Evolutionary conservation across 2,113 vertebrate genomes (phyloP).

Genomic region (Ranitomeya imitator): DNA sequence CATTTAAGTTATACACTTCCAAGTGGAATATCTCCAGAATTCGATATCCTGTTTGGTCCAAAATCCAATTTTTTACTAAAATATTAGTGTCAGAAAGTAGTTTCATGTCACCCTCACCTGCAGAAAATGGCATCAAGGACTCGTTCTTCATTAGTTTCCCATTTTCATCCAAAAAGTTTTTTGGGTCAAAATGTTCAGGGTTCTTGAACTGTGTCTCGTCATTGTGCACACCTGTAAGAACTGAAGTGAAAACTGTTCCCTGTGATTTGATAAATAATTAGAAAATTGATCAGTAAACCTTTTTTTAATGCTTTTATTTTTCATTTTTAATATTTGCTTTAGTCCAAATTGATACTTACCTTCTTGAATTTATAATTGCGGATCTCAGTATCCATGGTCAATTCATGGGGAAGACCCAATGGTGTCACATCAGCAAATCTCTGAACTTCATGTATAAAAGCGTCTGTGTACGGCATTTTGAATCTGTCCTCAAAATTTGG

Average conservation of each 20-base stretch:
- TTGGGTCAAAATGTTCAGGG: constrained; percentile 30
- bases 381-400: background rate
- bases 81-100: no score
- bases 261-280: background rate
- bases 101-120: constrained; percentile 20
- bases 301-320: no score
- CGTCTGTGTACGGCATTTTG: constrained; percentile 14
- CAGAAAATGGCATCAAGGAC: constrained; percentile 35
- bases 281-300: background rate
- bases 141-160: constrained; percentile 43
- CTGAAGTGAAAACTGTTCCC: background rate
- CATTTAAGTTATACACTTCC: no score
- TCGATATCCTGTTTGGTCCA: no score
- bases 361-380: background rate
- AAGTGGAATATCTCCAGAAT: no score
- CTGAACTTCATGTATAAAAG: constrained; percentile 11
- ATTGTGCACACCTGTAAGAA: background rate
- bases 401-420: background rate
- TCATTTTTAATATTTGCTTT: background rate
- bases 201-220: background rate
- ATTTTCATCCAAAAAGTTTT: constrained; percentile 48
- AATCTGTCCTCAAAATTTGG: constrained; percentile 10
- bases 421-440: background rate
- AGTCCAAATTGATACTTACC: background rate
- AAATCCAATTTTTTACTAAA: background rate